Conservation (phyloP, 2,113 vertebrate genomes). For the pig (Sus scrofa) region T2T-Sscrofa CM000822.6:20819501-20820000, state of each 20-base stretch:
- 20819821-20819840: background rate
- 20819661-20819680: background rate
- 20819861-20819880: background rate
- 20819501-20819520: background rate
- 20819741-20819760: background rate
- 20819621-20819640: background rate
- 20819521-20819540: background rate
- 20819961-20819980: background rate
- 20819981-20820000: background rate
- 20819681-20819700: background rate
- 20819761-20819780: background rate
- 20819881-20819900: background rate
- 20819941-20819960: background rate
- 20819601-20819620: background rate
- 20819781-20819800: background rate
- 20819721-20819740: background rate
- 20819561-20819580: background rate
- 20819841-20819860: background rate
- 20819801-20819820: background rate
- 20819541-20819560: background rate
- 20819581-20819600: background rate
- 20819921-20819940: background rate
- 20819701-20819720: background rate
- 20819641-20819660: background rate
- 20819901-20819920: background rate